These are phyloP conservation scores for Panopea generosa DNA, from an alignment of 2,888 invertebrate species.

Conservation along the genomic window DNA sequence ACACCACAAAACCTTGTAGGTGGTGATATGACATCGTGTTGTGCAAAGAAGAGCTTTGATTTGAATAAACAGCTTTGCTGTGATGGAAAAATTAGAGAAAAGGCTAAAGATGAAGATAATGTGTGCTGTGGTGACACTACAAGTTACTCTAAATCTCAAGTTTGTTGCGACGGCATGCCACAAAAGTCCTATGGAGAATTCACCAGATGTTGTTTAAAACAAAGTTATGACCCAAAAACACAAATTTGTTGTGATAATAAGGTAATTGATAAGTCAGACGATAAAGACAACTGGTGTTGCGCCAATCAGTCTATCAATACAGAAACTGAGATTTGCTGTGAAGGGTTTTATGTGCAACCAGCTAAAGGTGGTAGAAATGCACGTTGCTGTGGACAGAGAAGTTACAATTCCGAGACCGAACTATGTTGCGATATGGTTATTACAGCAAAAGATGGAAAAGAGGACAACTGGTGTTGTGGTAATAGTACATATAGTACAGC, in stretches of 20 bases:
- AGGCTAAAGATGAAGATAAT: constrained; percentile 37
- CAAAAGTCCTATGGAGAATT: constrained; percentile 40
- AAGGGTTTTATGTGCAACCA: constrained; percentile 41
- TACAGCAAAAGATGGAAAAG: constrained; percentile 30
- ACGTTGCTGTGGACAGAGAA: constrained; percentile 47
- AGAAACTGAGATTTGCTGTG: constrained; percentile 45
- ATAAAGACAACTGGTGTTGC: constrained; percentile 45
- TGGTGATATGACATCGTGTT: constrained; percentile 50
- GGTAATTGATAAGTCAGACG: constrained; percentile 36
- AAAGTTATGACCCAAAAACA: constrained; percentile 39
- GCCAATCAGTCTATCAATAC: constrained; percentile 36
- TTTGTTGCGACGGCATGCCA: constrained; percentile 48
- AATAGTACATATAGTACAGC: constrained; percentile 48
- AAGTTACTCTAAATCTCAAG: constrained; percentile 25
- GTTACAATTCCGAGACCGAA: constrained; percentile 41
- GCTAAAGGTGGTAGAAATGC: constrained; percentile 32
- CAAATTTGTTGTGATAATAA: constrained; percentile 52
- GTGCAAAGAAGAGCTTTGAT: constrained; percentile 39
- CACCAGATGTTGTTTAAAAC: constrained; percentile 40
- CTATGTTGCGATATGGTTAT: constrained; percentile 44
- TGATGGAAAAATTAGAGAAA: constrained; percentile 35
- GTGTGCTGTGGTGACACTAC: constrained; percentile 51
- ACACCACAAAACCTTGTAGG: constrained; percentile 46
- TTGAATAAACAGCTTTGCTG: constrained; percentile 48
- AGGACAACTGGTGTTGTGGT: constrained; percentile 53